These are phyloP conservation scores for Crossocerus cetratus DNA, from an alignment of 2,888 invertebrate species.

Conservation along the genomic window DNA sequence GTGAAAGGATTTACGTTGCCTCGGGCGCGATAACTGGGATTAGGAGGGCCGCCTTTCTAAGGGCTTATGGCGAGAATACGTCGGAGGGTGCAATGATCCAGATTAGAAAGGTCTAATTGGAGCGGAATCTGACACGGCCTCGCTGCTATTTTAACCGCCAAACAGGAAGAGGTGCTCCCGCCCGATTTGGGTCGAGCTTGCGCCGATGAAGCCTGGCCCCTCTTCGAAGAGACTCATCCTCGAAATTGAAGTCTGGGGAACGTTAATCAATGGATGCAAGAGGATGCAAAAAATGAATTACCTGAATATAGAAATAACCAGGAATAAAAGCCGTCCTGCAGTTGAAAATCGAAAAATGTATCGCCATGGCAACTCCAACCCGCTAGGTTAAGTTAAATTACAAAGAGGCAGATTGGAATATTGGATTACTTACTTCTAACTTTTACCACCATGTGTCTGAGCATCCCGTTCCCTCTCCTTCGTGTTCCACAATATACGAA, in stretches of 20 bases:
- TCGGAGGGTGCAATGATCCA: conserved; percentile 32
- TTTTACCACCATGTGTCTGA: too few relatives aligned
- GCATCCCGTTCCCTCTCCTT: too few relatives aligned
- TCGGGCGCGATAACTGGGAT: conserved; percentile 51
- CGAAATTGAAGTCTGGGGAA: too few relatives aligned
- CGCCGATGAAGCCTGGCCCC: neutral
- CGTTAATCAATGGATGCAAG: too few relatives aligned
- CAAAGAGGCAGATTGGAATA: too few relatives aligned
- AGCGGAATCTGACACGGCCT: conserved; percentile 1
- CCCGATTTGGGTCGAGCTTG: neutral
- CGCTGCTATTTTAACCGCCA: neutral
- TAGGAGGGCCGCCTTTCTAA: conserved; percentile 45
- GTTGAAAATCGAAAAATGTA: too few relatives aligned
- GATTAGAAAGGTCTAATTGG: conserved; percentile 57
- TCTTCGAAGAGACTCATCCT: neutral
- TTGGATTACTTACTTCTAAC: too few relatives aligned
- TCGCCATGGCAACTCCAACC: too few relatives aligned
- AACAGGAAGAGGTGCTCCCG: neutral
- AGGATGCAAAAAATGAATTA: too few relatives aligned
- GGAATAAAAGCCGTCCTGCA: too few relatives aligned
- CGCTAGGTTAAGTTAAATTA: too few relatives aligned
- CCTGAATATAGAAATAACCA: too few relatives aligned
- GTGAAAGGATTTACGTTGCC: conserved; percentile 35
- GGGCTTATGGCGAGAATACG: conserved; percentile 35
- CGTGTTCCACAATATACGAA: neutral